Conservation (phyloP, 2,888 invertebrate genomes). For the Argyresthia goedartella region DNA sequence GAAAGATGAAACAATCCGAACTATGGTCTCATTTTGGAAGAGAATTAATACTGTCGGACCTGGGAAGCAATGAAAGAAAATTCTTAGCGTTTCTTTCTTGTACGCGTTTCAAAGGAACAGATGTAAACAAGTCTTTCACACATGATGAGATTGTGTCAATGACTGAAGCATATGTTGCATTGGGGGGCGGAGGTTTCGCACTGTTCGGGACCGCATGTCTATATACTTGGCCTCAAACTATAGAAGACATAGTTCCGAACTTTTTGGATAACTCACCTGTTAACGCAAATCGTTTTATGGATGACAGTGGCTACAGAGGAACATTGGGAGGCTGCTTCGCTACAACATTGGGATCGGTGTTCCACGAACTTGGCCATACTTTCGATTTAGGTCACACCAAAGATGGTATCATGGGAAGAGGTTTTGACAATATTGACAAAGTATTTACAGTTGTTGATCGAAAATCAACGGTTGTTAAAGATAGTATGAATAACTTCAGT, state of each 20-base stretch:
- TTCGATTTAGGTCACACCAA: constrained; percentile 94
- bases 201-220: constrained; percentile 91
- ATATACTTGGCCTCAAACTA: constrained; percentile 87
- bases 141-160: constrained; percentile 78
- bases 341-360: constrained; percentile 90
- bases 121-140: constrained; percentile 71
- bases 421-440: constrained; percentile 86
- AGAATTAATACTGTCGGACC: constrained; percentile 81
- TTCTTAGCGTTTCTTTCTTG: constrained; percentile 92
- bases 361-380: constrained; percentile 95
- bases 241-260: constrained; percentile 75
- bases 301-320: constrained; percentile 92
- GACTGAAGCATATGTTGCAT: constrained; percentile 87
- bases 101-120: constrained; percentile 80
- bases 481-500: constrained; percentile 70
- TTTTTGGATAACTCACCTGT: constrained; percentile 70
- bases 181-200: constrained; percentile 93
- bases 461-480: constrained; percentile 48
- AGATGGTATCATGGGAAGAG: constrained; percentile 93
- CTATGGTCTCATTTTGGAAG: constrained; percentile 89
- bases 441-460: constrained; percentile 78
- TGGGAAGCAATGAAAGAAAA: constrained; percentile 79
- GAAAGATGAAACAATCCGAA: constrained; percentile 80
- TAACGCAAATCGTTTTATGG: constrained; percentile 82
- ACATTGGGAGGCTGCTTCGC: constrained; percentile 90